These are phyloP conservation scores for Phenganax subtilis DNA, from an alignment of 92 coral and sea anemone species.

Conservation along the genomic window DNA sequence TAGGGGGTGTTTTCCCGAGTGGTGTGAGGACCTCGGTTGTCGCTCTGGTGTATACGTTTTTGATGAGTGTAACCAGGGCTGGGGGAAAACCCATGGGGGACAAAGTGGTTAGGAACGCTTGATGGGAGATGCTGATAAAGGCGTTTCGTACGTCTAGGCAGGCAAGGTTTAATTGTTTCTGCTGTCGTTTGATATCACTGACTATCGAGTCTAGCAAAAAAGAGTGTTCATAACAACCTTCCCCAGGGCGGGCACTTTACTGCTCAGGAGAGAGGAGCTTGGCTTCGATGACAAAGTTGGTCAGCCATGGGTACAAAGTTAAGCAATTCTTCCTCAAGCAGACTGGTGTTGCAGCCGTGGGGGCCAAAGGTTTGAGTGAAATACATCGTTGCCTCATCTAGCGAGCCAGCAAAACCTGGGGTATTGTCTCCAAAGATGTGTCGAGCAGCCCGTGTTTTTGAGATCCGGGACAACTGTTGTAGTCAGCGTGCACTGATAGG, in stretches of 20 bases:
- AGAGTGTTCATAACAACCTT: neutral
- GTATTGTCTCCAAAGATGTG: neutral
- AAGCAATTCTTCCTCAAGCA: neutral
- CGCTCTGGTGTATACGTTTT: neutral
- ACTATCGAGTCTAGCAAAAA: neutral
- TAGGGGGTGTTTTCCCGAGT: neutral
- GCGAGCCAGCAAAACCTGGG: neutral
- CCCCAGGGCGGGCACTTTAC: neutral
- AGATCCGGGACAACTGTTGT: neutral
- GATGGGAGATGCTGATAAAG: too few species aligned
- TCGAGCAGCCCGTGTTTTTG: constrained; percentile 2
- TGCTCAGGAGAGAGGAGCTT: too few species aligned
- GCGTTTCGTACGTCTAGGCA: too few species aligned
- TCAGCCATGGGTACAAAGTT: neutral
- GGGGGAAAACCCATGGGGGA: too few species aligned
- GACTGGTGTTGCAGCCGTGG: neutral
- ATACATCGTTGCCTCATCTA: neutral
- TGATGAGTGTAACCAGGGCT: neutral
- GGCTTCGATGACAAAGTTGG: too few species aligned
- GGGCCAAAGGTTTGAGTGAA: constrained; percentile 1
- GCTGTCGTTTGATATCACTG: neutral
- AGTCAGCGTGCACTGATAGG: neutral
- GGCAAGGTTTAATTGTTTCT: neutral
- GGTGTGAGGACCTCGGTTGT: constrained; percentile 13
- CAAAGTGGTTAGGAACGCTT: too few species aligned